Percentiles rank a stretch among this genome's conserved stretches.
Conservation (phyloP, 1,140 invertebrate genomes). For the Neoseiulus cucumeris region DNA sequence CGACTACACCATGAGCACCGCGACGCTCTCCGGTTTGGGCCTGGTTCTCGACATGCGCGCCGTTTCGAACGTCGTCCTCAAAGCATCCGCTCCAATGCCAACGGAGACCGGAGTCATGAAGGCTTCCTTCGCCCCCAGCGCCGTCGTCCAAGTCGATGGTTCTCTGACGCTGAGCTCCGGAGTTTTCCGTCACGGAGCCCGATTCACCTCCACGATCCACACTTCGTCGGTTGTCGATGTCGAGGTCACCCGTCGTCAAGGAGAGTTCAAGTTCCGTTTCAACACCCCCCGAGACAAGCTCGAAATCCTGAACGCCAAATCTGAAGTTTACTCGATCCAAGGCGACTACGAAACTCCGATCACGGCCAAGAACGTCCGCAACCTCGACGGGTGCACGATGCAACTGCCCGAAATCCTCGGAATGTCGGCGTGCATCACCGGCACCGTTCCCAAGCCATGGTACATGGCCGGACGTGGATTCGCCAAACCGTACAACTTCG, state of each 20-base stretch:
- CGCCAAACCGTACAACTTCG: neutral
- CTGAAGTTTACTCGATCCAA: neutral
- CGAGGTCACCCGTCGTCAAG: neutral
- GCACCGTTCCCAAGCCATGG: conserved; percentile 3
- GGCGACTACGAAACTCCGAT: neutral
- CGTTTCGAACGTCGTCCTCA: neutral
- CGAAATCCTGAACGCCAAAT: neutral
- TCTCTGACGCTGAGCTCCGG: neutral
- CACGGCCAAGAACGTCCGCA: neutral
- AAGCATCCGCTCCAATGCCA: neutral
- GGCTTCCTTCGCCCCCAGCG: neutral
- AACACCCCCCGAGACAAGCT: neutral
- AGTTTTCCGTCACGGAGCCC: conserved; percentile 5
- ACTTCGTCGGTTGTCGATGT: conserved; percentile 3
- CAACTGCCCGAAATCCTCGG: neutral
- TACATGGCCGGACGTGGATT: conserved; percentile 2
- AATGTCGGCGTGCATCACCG: neutral
- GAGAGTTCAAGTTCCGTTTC: conserved; percentile 6
- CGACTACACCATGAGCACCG: neutral
- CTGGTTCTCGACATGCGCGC: neutral
- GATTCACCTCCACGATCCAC: neutral
- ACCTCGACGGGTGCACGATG: neutral
- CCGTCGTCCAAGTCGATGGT: neutral
- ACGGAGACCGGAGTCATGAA: neutral
- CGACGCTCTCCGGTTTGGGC: neutral